Conservation (phyloP, 1,140 invertebrate genomes). For the Temnothorax nylanderi region DNA sequence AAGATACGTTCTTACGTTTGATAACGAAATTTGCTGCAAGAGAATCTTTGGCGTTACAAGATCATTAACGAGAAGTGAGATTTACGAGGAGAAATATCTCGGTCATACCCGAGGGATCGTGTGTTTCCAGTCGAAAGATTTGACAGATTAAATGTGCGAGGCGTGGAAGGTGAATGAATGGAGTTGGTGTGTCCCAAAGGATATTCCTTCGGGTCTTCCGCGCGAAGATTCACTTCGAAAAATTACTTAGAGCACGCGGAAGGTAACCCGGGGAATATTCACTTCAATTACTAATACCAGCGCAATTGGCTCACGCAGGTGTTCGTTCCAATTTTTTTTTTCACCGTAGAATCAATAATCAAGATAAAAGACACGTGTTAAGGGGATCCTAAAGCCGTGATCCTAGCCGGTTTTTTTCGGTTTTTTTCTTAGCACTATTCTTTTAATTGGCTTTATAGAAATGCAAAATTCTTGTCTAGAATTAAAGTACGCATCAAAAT, state of each 20-base stretch:
- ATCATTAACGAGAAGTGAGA: neutral
- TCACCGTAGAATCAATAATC: neutral
- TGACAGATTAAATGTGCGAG: slow-evolving; percentile 10
- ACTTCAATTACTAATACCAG: neutral
- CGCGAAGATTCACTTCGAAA: slow-evolving; percentile 18
- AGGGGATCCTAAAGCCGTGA: too few species aligned
- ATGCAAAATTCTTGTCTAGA: too few species aligned
- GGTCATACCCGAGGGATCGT: neutral
- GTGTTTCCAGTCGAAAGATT: slow-evolving; percentile 12
- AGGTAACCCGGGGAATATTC: neutral
- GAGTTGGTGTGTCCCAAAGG: neutral
- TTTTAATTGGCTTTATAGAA: too few species aligned
- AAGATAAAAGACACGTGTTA: neutral
- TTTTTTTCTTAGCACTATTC: too few species aligned
- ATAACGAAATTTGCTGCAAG: neutral
- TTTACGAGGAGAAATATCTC: neutral
- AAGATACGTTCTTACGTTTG: neutral
- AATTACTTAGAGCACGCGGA: slow-evolving; percentile 1
- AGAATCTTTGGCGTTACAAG: slow-evolving; percentile 26
- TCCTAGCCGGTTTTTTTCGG: too few species aligned
- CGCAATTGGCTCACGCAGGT: neutral
- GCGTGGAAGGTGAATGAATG: neutral
- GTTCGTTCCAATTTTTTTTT: neutral
- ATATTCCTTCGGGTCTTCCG: neutral
- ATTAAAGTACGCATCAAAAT: too few species aligned